These are phyloP conservation scores for Phaedon cochleariae DNA, from an alignment of 2,888 invertebrate genomes.

Conservation along the genomic window DNA sequence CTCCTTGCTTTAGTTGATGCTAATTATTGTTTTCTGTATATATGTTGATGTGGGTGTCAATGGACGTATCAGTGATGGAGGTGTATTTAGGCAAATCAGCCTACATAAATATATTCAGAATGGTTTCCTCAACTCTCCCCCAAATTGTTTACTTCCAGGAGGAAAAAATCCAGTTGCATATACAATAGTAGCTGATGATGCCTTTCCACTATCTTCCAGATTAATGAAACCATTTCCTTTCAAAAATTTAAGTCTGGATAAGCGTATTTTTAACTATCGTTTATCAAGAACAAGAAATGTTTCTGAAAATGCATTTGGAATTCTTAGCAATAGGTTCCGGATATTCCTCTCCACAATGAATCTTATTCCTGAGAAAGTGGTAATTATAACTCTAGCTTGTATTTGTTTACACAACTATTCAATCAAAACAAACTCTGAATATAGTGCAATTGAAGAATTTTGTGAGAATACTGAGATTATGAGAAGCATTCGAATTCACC, in stretches of 20 bases:
- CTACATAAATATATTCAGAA: background rate
- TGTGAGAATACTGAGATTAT: no score
- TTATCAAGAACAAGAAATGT: background rate
- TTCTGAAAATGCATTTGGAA: constrained; percentile 2
- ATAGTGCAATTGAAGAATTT: no score
- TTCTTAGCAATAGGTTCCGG: background rate
- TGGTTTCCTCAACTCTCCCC: background rate
- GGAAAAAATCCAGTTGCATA: background rate
- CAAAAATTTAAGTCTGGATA: background rate
- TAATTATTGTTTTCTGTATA: background rate
- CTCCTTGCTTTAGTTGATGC: constrained; percentile 14
- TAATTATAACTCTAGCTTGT: no score
- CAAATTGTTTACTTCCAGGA: background rate
- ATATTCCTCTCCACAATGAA: no score
- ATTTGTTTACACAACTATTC: no score
- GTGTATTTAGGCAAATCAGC: constrained; percentile 5
- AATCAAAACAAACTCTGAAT: no score
- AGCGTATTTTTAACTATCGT: background rate
- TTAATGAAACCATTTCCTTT: background rate
- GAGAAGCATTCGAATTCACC: no score
- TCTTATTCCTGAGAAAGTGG: no score
- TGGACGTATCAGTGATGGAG: constrained; percentile 13
- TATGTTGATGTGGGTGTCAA: constrained; percentile 16
- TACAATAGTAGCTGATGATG: background rate
- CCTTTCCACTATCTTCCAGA: background rate